Base-by-base conservation (phyloP, 2,113 vertebrate species). In the Otus sunia region DNA sequence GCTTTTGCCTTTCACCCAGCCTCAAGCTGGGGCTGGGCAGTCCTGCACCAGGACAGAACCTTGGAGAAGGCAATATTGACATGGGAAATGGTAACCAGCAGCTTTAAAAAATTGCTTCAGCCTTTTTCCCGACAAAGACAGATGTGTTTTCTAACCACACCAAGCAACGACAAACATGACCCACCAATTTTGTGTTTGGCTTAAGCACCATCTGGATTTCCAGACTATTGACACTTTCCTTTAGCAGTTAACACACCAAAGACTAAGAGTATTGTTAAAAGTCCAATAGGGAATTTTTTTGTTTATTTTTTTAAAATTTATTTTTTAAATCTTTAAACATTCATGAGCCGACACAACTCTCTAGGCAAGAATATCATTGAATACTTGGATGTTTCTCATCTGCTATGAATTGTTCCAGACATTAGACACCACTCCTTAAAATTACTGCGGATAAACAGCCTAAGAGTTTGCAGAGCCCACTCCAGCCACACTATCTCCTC, bases 91-190 rank as follows among this genome's bases (percentile, higher is more conserved):
- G 62, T 37, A 76, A 53, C 26, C 23, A 55, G 56, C 4, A 71
- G 15, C 39, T 64, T 49, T 37, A 36, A 53, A 71, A 73, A 41
- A 62, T 15, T 47, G 32, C 37, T 50, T 19, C 43, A 37, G 43
- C 29, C 11, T 62, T 69, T 36, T 53, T 79, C 29, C 13, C 34
- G 49, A 9, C 1, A 12, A 60, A 37, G 37, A 59, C 18, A 37
- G 53, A 52, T 21, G 29, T 3, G 0, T 32, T 43, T 15, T 36
- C 43, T 19, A 45, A 52, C 29, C 4, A 0, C 26, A 6, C 29
- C 2, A 1, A 62, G 34, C 26, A 56, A 39, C 2, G 2, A 4
- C 4, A 0, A n/a, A 45, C 15, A 17, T 3, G 3, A 64, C 20
- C 12, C 2, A 0, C 5, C 0, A 0, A 26, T 62, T 36, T 45